These are phyloP conservation scores for Lapara coniferarum DNA, from an alignment of 2,888 invertebrate species.

Conservation along the genomic window DNA sequence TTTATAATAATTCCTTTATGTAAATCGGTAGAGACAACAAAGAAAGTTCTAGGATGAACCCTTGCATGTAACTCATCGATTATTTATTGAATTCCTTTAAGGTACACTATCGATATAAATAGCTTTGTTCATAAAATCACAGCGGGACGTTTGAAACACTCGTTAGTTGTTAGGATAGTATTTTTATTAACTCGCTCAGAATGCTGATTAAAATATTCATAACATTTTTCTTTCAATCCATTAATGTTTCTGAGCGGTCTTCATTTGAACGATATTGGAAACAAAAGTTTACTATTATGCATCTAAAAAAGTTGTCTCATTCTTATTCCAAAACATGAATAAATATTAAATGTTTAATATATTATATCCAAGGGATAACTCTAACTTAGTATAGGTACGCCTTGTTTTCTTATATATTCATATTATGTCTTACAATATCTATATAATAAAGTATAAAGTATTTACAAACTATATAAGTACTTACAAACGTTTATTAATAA, in stretches of 20 bases:
- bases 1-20: background rate
- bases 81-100: slow-evolving; percentile 55
- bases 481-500: too few relatives aligned
- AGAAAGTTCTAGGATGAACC: slow-evolving; percentile 43
- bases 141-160: slow-evolving; percentile 70
- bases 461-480: too few relatives aligned
- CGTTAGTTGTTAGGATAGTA: slow-evolving; percentile 77
- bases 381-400: too few relatives aligned
- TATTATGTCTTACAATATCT: too few relatives aligned
- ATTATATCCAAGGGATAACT: background rate
- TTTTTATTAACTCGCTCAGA: slow-evolving; percentile 79
- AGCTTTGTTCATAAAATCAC: slow-evolving; percentile 75
- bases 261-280: slow-evolving; percentile 42
- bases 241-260: slow-evolving; percentile 54
- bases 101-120: slow-evolving; percentile 61
- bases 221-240: slow-evolving; percentile 70
- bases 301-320: background rate
- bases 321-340: background rate
- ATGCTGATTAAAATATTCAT: slow-evolving; percentile 77
- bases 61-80: slow-evolving; percentile 42
- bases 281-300: slow-evolving; percentile 47
- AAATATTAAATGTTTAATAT: too few relatives aligned
- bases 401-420: too few relatives aligned
- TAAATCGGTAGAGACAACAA: slow-evolving; percentile 27
- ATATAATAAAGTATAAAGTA: too few relatives aligned